phyloP scores from a whole-genome alignment of 35 echinoderm and acorn worm species.

The Eucidaris tribuloides region DNA sequence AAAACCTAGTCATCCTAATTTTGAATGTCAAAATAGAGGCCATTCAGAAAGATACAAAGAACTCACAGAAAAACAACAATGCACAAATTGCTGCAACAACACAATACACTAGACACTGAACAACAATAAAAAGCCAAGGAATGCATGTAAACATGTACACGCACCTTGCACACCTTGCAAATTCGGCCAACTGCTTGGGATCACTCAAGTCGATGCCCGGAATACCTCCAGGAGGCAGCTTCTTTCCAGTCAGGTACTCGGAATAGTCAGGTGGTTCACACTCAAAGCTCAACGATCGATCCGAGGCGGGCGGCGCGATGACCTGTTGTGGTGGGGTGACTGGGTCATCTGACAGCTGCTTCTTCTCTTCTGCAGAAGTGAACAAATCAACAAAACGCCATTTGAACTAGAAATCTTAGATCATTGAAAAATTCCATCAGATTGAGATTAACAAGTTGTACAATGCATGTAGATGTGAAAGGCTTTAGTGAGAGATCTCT shows the following conservation, averaged over 20 bases:
- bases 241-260: constrained; percentile 97
- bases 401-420: neutral
- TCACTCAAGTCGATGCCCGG: constrained; percentile 98
- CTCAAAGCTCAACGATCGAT: constrained; percentile 24
- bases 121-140: neutral
- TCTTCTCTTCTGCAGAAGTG: constrained; percentile 67
- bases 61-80: too few relatives aligned
- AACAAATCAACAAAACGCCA: neutral
- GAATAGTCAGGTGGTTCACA: constrained; percentile 89
- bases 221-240: constrained; percentile 94
- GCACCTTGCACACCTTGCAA: constrained; percentile 82
- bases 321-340: constrained; percentile 53
- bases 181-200: constrained; percentile 97
- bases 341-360: constrained; percentile 75
- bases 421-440: too few relatives aligned
- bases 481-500: too few relatives aligned
- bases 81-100: too few relatives aligned
- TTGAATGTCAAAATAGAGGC: too few relatives aligned
- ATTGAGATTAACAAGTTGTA: too few relatives aligned
- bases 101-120: neutral
- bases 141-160: neutral
- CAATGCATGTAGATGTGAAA: too few relatives aligned
- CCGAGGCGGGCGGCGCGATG: constrained; percentile 45
- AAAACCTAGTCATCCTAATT: too few relatives aligned
- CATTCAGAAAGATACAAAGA: too few relatives aligned